Base-by-base conservation (phyloP, 2,113 vertebrate genomes). In the Neopipo cinnamomea region DNA sequence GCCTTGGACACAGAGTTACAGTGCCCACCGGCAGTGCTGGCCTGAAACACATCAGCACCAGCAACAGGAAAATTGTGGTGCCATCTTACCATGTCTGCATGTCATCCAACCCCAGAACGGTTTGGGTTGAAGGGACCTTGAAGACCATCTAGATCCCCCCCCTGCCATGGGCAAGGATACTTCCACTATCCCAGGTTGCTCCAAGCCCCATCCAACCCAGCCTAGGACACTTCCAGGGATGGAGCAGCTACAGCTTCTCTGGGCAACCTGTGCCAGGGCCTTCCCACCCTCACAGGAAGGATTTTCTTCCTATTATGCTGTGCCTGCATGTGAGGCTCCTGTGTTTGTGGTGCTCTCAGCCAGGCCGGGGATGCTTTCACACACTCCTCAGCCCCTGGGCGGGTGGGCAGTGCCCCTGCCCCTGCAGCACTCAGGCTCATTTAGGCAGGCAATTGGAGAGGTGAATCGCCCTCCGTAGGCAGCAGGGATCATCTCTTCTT, bases 401-500 rank as follows among this genome's bases (percentile, higher is more conserved):
- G 18, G 37, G 35, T 25, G 8, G 35, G 39, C 41, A 1, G 11
- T 33, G 82, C 96, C 85, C 71, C 11, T 8, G 61, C 76, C 82
- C 79, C 71, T 47, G 46, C 23, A 5, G 41, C 28, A 17, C 25
- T 31, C 63, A 19, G 44, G 24, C 88, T 50, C 79, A 2, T 87
- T 91, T 80, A 70, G 89, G 86, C 96, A 37, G 67, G 74, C 63
- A 30, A 0, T 30, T 46, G 95, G 81, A 42, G 75, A 93, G 96
- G 90, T 80, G 92, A 96, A 82, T 89, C 44, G 65, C 82, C 93
- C 94, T 97, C 92, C 88, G 2, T 6, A 47, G 92, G 92, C 97
- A 77, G 91, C 94, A 91, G 95, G 95, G 95, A 93, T 97, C 96
- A 52, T 70, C 94, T 96, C 91, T 68, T 93, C 88, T 97, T 95